Evolutionary conservation across 92 coral and sea anemone species (phyloP).

Genomic region (Palythoa grandiflora): DNA sequence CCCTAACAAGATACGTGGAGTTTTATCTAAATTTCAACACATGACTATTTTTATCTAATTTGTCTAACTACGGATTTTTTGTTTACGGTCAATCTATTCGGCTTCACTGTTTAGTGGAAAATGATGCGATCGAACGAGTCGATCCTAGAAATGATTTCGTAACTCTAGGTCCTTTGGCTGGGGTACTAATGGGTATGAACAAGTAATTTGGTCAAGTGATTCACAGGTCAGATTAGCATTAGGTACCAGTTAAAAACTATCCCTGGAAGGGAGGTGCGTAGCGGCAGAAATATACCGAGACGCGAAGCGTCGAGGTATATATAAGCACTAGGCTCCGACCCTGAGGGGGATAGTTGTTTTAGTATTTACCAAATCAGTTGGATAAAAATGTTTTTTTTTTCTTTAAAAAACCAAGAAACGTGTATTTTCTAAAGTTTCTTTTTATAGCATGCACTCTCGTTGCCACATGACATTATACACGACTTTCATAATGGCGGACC

Average conservation of each 20-base stretch:
- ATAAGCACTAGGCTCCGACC: no score
- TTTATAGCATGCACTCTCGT: no score
- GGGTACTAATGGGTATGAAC: constrained; percentile 10
- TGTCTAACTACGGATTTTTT: background rate
- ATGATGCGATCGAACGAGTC: constrained; percentile 20
- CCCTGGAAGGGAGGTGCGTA: no score
- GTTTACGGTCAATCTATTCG: background rate
- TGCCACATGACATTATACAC: no score
- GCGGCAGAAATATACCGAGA: no score
- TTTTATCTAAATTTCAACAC: background rate
- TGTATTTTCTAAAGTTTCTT: no score
- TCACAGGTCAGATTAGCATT: constrained; percentile 12
- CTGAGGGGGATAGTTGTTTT: no score
- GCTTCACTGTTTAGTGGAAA: background rate
- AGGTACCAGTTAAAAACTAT: background rate
- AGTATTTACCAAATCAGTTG: no score
- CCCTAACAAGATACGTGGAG: background rate
- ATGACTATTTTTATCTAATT: background rate
- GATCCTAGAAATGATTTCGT: constrained; percentile 8
- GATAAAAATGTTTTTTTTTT: no score
- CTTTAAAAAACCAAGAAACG: no score
- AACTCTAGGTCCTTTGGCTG: background rate
- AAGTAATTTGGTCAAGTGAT: constrained; percentile 19
- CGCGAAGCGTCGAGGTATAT: no score
- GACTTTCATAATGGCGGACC: background rate